Evolutionary conservation across 2,113 vertebrate genomes (phyloP).

Genomic region (Ameiurus melas): DNA sequence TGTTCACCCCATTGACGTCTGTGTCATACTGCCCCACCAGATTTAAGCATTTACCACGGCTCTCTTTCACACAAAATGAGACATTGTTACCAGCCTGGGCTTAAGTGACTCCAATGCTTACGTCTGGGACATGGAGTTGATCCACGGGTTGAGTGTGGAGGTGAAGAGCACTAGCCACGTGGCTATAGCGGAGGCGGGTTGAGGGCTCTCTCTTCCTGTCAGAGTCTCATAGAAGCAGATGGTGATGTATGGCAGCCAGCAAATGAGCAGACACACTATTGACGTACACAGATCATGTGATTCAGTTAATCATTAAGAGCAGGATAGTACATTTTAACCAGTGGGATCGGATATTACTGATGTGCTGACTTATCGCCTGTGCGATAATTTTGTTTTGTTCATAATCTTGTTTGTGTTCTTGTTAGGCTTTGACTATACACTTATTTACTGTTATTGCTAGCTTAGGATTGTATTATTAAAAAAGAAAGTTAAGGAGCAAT

Average conservation of each 20-base stretch:
- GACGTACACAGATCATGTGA: conserved; percentile 25
- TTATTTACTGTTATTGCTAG: neutral
- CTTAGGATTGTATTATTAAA: neutral
- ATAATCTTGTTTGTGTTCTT: neutral
- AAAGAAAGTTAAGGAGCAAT: neutral
- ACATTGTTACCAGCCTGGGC: neutral
- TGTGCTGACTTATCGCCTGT: neutral
- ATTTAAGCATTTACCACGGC: neutral
- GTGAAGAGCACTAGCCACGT: conserved; percentile 71
- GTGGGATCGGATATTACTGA: conserved; percentile 2
- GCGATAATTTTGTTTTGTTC: conserved; percentile 19
- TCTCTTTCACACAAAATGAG: neutral
- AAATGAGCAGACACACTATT: conserved; percentile 69
- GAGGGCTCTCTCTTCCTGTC: conserved; percentile 53
- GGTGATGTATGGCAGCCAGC: conserved; percentile 73
- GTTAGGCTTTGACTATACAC: neutral
- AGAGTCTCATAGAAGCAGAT: conserved; percentile 72
- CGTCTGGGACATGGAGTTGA: conserved; percentile 73
- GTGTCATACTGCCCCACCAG: neutral
- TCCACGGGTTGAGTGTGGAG: conserved; percentile 75
- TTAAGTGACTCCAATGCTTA: conserved; percentile 52
- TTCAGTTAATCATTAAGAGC: conserved; percentile 15
- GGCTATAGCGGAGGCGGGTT: conserved; percentile 57
- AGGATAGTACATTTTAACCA: neutral
- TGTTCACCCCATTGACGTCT: too few relatives aligned